phyloP scores from a whole-genome alignment of 64 coral and sea anemone species.

The Actinia tenebrosa region DNA sequence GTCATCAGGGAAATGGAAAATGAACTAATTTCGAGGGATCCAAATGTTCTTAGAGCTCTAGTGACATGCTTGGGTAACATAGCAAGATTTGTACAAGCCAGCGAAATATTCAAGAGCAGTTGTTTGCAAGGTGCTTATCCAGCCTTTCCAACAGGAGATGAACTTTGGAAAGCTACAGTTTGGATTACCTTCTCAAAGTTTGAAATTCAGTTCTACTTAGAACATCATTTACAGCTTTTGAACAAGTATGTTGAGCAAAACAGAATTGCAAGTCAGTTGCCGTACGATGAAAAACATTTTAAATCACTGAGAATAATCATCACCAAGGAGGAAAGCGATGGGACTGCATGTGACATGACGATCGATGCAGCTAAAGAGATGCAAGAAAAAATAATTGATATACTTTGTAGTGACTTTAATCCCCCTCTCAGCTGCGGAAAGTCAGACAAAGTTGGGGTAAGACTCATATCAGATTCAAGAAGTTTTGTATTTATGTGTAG shows the following conservation, averaged over 20 bases:
- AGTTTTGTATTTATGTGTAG: not conserved
- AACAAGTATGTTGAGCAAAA: constrained; percentile 24
- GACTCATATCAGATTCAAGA: not conserved
- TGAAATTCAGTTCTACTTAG: constrained; percentile 48
- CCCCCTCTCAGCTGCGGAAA: constrained; percentile 30
- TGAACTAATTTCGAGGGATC: constrained; percentile 29
- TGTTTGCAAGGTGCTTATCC: constrained; percentile 33
- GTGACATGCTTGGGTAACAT: constrained; percentile 27
- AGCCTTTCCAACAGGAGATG: not conserved
- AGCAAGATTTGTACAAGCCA: constrained; percentile 18
- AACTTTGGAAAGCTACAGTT: constrained; percentile 38
- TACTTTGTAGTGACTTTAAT: constrained; percentile 54
- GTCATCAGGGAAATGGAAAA: constrained; percentile 25
- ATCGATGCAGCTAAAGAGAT: not conserved
- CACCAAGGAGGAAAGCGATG: not conserved
- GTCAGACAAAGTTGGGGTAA: constrained; percentile 43
- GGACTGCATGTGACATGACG: not conserved
- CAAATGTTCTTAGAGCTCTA: constrained; percentile 28
- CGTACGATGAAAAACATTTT: constrained; percentile 32
- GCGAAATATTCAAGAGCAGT: constrained; percentile 29
- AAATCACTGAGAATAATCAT: constrained; percentile 27
- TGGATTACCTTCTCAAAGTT: constrained; percentile 27
- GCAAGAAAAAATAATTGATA: constrained; percentile 29
- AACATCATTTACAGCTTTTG: constrained; percentile 31
- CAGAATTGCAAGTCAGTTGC: not conserved